phyloP scores from a whole-genome alignment of 1,140 invertebrate genomes.

The Drosophila ironensis region DNA sequence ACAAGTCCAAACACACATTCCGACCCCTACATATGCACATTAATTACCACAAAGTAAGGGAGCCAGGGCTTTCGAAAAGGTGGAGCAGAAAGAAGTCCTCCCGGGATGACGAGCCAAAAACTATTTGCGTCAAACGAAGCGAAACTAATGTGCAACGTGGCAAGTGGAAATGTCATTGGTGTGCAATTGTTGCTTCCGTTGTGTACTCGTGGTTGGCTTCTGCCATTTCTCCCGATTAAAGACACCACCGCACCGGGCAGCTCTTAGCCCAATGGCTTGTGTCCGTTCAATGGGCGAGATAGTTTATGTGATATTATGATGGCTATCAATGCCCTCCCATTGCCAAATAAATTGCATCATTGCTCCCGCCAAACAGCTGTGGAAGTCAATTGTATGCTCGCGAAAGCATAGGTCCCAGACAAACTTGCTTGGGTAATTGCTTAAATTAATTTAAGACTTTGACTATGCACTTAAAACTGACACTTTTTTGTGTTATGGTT shows the following conservation, averaged over 20 bases:
- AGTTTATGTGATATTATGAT: too few relatives aligned
- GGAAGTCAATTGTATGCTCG: too few relatives aligned
- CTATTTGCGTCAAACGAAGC: constrained; percentile 58
- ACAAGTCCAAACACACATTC: neutral
- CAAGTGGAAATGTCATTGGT: constrained; percentile 30
- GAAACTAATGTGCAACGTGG: constrained; percentile 64
- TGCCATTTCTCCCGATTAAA: constrained; percentile 3
- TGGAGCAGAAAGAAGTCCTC: constrained; percentile 1
- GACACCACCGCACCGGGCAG: constrained; percentile 1
- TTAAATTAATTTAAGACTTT: too few relatives aligned
- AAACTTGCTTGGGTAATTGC: too few relatives aligned
- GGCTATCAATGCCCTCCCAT: too few relatives aligned
- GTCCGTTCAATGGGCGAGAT: too few relatives aligned
- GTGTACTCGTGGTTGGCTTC: constrained; percentile 6
- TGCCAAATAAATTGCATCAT: too few relatives aligned
- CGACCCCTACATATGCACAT: constrained; percentile 39
- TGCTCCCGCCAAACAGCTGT: too few relatives aligned
- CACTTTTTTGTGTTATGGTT: too few relatives aligned
- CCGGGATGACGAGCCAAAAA: constrained; percentile 45
- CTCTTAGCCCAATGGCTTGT: too few relatives aligned
- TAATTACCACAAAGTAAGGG: constrained; percentile 63
- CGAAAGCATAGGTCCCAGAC: too few relatives aligned
- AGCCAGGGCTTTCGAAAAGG: constrained; percentile 14
- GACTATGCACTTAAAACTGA: too few relatives aligned
- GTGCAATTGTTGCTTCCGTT: constrained; percentile 15